These are phyloP conservation scores for Idris sp. DNA, from an alignment of 1,140 invertebrate genomes.

Conservation along the genomic window DNA sequence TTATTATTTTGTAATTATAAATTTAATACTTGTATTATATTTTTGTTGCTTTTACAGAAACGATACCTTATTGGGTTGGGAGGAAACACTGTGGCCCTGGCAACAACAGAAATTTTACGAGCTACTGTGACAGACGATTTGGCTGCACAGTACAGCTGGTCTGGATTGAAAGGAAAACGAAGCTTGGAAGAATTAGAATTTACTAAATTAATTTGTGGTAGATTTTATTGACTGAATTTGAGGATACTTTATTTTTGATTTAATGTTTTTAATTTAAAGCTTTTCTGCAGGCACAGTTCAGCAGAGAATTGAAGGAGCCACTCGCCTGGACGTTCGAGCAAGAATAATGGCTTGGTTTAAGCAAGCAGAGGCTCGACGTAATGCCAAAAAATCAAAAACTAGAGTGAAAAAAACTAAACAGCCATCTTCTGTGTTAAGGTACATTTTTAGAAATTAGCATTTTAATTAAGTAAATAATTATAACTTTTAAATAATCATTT, in stretches of 20 bases:
- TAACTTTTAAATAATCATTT: background rate
- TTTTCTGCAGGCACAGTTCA: constrained; percentile 47
- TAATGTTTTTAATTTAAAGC: background rate
- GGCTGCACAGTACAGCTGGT: constrained; percentile 58
- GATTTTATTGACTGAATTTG: background rate
- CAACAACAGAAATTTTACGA: constrained; percentile 54
- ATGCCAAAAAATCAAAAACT: constrained; percentile 51
- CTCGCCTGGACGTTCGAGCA: constrained; percentile 53
- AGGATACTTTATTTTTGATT: no score
- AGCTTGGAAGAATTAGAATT: constrained; percentile 59
- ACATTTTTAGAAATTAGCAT: background rate
- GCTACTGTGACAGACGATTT: constrained; percentile 55
- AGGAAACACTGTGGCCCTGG: constrained; percentile 53
- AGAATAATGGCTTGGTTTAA: constrained; percentile 62
- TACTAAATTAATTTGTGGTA: constrained; percentile 54
- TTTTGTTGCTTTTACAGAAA: constrained; percentile 41
- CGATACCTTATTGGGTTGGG: constrained; percentile 51
- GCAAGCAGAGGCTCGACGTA: constrained; percentile 53
- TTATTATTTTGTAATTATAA: no score
- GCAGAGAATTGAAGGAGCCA: constrained; percentile 58
- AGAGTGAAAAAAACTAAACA: constrained; percentile 42
- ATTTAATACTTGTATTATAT: no score
- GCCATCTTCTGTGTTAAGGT: constrained; percentile 23
- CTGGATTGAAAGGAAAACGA: constrained; percentile 56
- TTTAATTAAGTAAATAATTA: background rate